A percentile compares a stretch with the other conserved stretches of the same genome.
These are phyloP conservation scores for Psammodynastes pulverulentus DNA, from an alignment of 2,113 vertebrate genomes.

Conservation along the genomic window DNA sequence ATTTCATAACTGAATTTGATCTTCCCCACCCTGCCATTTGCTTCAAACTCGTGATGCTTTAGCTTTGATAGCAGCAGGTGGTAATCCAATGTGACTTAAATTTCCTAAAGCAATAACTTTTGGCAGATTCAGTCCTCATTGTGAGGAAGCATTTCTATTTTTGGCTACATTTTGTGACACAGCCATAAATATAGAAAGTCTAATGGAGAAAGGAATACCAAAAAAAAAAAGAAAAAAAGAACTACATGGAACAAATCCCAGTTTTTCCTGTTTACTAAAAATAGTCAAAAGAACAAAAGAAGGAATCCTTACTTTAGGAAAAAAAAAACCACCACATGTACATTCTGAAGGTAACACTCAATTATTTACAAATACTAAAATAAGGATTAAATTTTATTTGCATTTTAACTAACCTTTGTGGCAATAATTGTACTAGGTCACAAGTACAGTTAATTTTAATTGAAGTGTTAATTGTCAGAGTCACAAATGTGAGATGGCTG, in stretches of 20 bases:
- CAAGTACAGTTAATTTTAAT: neutral
- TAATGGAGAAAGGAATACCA: conserved; percentile 44
- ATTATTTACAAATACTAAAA: conserved; percentile 14
- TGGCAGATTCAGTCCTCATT: conserved; percentile 67
- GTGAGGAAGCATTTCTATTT: conserved; percentile 62
- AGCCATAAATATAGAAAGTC: conserved; percentile 53
- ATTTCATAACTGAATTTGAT: conserved; percentile 57
- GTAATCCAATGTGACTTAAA: conserved; percentile 66
- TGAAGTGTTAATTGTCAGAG: neutral
- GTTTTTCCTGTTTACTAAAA: conserved; percentile 44
- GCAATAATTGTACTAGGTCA: neutral
- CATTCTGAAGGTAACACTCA: neutral
- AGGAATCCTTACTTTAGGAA: conserved; percentile 16
- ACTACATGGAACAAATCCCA: conserved; percentile 39
- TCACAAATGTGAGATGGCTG: neutral
- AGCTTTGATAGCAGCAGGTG: conserved; percentile 62
- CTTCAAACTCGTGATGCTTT: conserved; percentile 57
- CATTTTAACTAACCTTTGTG: conserved; percentile 39
- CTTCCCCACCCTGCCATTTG: conserved; percentile 30
- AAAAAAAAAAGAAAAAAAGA: conserved; percentile 18
- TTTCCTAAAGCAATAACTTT: conserved; percentile 70
- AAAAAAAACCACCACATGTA: neutral
- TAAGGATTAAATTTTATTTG: conserved; percentile 8
- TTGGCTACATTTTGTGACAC: conserved; percentile 62
- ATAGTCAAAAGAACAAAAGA: conserved; percentile 32